Percentiles rank a stretch among this genome's conserved stretches.
Evolutionary conservation across 64 coral and sea anemone genomes (phyloP).

Genomic region (Montipora capricornis): DNA sequence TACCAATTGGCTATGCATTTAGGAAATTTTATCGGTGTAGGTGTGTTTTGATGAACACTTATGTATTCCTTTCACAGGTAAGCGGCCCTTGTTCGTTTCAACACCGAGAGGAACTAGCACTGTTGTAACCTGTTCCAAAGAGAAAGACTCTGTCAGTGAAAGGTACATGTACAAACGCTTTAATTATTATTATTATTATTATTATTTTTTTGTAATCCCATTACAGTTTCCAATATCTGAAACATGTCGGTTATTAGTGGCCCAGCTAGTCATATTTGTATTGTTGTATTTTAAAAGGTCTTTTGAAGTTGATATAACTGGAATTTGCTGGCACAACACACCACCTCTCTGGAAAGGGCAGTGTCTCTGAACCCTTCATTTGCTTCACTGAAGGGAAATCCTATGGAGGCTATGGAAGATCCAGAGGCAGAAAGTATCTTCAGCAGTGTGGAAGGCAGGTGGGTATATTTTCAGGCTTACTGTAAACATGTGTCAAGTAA

Average conservation of each 20-base stretch:
- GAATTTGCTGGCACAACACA: not conserved
- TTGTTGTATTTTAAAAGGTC: not conserved
- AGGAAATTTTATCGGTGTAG: constrained; percentile 7
- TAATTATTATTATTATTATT: not conserved
- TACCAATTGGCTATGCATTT: constrained; percentile 3
- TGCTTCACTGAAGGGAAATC: constrained; percentile 13
- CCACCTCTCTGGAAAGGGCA: constrained; percentile 15
- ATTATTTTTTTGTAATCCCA: not conserved
- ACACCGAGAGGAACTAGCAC: not conserved
- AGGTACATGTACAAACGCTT: constrained; percentile 9
- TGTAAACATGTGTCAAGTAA: not conserved
- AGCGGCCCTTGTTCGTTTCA: constrained; percentile 8
- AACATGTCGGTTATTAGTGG: not conserved
- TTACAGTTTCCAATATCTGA: constrained; percentile 3
- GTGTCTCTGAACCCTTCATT: constrained; percentile 5
- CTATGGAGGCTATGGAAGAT: constrained; percentile 4
- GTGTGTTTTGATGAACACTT: constrained; percentile 3
- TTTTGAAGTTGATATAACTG: constrained; percentile 4
- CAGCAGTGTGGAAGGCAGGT: constrained; percentile 3
- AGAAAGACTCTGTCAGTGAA: not conserved
- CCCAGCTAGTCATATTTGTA: not conserved
- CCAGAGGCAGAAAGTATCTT: not conserved
- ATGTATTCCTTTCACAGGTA: constrained; percentile 5
- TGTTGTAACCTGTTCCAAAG: constrained; percentile 1
- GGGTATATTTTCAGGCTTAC: constrained; percentile 11